Percentiles rank a stretch among this genome's conserved stretches.
phyloP scores from a whole-genome alignment of 53 echinoderm and acorn worm genomes.

The Paelopatides confundens region DNA sequence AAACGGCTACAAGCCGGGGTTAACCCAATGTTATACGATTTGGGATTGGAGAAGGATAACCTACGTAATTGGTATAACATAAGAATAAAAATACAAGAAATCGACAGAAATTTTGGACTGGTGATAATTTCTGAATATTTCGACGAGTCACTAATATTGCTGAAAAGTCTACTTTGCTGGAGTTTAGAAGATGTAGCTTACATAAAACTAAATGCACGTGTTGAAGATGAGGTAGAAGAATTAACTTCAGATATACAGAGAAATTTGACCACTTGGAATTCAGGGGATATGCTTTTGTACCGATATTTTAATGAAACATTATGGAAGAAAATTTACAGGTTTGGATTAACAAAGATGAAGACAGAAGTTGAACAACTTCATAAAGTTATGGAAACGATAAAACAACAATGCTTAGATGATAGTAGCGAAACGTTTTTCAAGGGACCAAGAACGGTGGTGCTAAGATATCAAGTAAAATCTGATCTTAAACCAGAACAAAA shows the following conservation, averaged over 20 bases:
- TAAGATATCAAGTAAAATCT: too few species aligned
- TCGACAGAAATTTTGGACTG: constrained; percentile 58
- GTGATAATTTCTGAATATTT: constrained; percentile 73
- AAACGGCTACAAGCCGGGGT: neutral
- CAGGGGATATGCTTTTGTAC: constrained; percentile 63
- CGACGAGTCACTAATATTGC: constrained; percentile 70
- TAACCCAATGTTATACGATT: constrained; percentile 62
- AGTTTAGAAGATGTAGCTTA: constrained; percentile 59
- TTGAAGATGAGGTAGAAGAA: constrained; percentile 14
- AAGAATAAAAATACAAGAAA: constrained; percentile 40
- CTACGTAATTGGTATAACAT: constrained; percentile 33
- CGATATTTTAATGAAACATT: constrained; percentile 65
- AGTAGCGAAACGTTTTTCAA: neutral
- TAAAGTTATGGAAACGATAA: constrained; percentile 38
- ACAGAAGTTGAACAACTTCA: constrained; percentile 48
- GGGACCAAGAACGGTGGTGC: neutral
- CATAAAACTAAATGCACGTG: constrained; percentile 65
- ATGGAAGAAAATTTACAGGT: constrained; percentile 51
- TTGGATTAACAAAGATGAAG: constrained; percentile 49
- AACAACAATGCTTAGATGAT: constrained; percentile 54
- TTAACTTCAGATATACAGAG: constrained; percentile 15
- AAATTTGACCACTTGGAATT: constrained; percentile 57
- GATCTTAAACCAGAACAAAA: neutral
- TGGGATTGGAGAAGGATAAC: constrained; percentile 42
- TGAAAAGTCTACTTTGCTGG: constrained; percentile 69